Conservation (phyloP, 2,797 vertebrate genomes). For the Nannoperca australis region DNA sequence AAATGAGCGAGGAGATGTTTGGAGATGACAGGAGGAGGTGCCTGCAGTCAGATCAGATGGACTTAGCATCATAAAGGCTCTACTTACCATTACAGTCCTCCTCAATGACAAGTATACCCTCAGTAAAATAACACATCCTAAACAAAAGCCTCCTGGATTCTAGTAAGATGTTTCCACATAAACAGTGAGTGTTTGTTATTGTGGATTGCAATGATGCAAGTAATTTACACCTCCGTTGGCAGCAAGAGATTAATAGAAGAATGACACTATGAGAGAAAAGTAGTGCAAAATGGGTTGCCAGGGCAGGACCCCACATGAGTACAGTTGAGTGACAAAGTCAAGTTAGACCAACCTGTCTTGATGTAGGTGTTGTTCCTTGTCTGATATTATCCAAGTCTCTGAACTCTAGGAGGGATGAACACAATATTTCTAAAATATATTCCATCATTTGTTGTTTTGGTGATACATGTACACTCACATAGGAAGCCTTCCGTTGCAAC, state of each 20-base stretch:
- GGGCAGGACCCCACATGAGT: too few species aligned
- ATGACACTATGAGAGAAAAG: background rate
- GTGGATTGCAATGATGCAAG: background rate
- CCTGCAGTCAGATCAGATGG: conserved; percentile 43
- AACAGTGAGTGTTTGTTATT: background rate
- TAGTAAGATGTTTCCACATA: too few species aligned
- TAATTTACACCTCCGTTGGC: background rate
- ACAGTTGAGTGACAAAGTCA: too few species aligned
- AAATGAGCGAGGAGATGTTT: conserved; percentile 59
- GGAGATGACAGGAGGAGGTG: conserved; percentile 61
- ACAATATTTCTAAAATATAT: too few species aligned
- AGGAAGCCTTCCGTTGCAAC: too few species aligned
- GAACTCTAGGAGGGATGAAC: too few species aligned
- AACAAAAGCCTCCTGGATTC: conserved; percentile 19
- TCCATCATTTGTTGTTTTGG: too few species aligned
- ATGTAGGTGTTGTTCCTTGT: too few species aligned
- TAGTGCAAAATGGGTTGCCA: background rate
- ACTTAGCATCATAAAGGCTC: conserved; percentile 25
- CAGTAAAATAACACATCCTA: background rate
- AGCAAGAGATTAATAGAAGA: conserved; percentile 7
- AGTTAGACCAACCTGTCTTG: too few species aligned
- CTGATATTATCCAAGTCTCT: too few species aligned
- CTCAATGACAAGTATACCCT: conserved; percentile 36
- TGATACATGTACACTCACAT: too few species aligned
- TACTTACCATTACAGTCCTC: background rate